Evolutionary conservation across 1,140 invertebrate genomes (phyloP), one percentile per base, ranked within the genome.

Genomic region (Calephelis virginiensis): DNA sequence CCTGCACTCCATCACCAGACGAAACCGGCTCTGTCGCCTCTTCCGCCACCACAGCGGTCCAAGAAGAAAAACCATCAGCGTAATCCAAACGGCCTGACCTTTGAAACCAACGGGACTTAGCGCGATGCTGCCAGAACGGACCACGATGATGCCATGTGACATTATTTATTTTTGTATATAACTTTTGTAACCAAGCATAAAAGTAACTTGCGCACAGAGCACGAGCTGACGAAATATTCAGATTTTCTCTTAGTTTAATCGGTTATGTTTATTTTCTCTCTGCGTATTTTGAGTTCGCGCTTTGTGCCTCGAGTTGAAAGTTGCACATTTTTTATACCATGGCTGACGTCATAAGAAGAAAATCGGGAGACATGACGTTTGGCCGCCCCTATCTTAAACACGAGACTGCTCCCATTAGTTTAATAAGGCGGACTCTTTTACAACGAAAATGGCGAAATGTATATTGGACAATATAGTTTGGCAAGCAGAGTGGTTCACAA

Each of bases 21-120:
- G 94, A 94, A 49, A 81, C 84, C 46, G 89, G 88, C 63, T 93
- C 94, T 4, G 93, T 93, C 13, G 92, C 90, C 8, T 93, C 93
- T 6, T 92, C 89, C 12, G 86, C 86, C 53, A 93, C 93, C 50
- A 93, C 93, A 45, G 92, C 92, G 67, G 90, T 91, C 50, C 87
- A 89, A 43, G 91, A 91, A 66, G 93, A 94, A 71, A 94, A 93
- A 72, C 78, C 93, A 13, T 85, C 92, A 8, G 93, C 93, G 53
- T 94, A 91, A 92, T 86, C 69, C 28, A 49, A 12, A n/a, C 40
- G 50, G 43, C 28, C 62, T 8, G 28, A 53, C 5, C 12, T 59
- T 46, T 5, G 50, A 45, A 46, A 38, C 28, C 17, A 60, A 46
- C 12, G 48, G 40, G 28, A 60, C 59, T 63, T 12, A 28, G 78